phyloP scores from a whole-genome alignment of 2,888 invertebrate species.

The Tipula confusa region DNA sequence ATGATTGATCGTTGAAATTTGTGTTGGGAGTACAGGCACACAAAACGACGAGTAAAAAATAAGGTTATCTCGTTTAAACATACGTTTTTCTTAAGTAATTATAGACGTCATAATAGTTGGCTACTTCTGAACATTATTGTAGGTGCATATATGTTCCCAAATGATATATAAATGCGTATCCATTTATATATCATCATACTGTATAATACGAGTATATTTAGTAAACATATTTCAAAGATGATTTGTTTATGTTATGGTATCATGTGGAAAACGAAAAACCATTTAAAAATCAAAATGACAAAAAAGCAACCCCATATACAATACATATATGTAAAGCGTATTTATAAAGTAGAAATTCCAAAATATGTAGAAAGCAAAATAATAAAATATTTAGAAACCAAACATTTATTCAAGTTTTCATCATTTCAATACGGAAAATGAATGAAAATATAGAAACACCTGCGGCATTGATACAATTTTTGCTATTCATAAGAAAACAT shows the following conservation, averaged over 20 bases:
- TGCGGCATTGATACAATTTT: background rate
- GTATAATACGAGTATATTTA: background rate
- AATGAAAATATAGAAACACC: background rate
- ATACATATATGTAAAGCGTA: background rate
- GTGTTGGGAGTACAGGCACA: background rate
- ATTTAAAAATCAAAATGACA: background rate
- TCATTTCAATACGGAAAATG: background rate
- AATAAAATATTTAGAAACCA: background rate
- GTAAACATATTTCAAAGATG: background rate
- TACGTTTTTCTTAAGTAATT: background rate
- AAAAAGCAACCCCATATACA: background rate
- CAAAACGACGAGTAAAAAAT: background rate
- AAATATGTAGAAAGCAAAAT: background rate
- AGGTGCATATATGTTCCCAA: background rate
- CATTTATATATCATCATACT: background rate
- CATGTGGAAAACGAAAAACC: background rate
- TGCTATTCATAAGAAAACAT: background rate
- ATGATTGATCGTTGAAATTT: background rate
- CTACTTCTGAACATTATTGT: no score
- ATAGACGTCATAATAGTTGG: background rate
- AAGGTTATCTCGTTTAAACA: background rate
- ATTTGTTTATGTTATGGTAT: background rate
- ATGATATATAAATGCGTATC: background rate
- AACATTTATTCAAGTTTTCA: background rate
- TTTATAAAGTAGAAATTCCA: background rate